Conservation (phyloP, 2,797 vertebrate species). For the Silurus aristotelis region DNA sequence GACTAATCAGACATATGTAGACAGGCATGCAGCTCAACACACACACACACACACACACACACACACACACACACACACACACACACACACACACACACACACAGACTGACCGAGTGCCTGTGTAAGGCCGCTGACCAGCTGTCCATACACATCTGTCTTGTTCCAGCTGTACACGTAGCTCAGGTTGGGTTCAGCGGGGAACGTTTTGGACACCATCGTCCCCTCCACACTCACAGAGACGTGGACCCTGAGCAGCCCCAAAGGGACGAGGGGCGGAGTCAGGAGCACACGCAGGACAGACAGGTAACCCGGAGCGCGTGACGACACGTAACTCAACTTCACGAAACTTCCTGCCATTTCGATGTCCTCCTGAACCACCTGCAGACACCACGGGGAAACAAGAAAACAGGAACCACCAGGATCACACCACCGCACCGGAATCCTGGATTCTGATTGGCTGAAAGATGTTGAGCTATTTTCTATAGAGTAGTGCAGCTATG, state of each 20-base stretch:
- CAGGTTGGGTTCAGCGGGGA: constrained; percentile 80
- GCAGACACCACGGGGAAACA: constrained; percentile 14
- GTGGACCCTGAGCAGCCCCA: constrained; percentile 82
- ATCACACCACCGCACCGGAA: neutral
- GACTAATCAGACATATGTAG: neutral
- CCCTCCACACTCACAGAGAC: constrained; percentile 82
- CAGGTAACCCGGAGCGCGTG: constrained; percentile 83
- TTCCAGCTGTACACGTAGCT: constrained; percentile 86
- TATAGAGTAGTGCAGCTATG: neutral
- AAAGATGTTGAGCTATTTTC: neutral
- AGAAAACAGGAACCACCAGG: neutral
- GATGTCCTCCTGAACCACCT: constrained; percentile 87
- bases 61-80: constrained; percentile 67
- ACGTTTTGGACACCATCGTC: constrained; percentile 82
- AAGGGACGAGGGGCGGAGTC: constrained; percentile 77
- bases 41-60: constrained; percentile 66
- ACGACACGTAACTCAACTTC: constrained; percentile 84
- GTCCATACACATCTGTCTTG: constrained; percentile 87
- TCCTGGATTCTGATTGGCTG: neutral
- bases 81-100: constrained; percentile 64
- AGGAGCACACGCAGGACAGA: constrained; percentile 81
- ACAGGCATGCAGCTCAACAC: neutral
- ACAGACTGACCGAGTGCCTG: constrained; percentile 79
- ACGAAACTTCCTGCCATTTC: constrained; percentile 82
- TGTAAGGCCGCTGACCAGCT: constrained; percentile 83